Conservation (phyloP, 2,113 vertebrate species). For the Kryptolebias marmoratus region DNA sequence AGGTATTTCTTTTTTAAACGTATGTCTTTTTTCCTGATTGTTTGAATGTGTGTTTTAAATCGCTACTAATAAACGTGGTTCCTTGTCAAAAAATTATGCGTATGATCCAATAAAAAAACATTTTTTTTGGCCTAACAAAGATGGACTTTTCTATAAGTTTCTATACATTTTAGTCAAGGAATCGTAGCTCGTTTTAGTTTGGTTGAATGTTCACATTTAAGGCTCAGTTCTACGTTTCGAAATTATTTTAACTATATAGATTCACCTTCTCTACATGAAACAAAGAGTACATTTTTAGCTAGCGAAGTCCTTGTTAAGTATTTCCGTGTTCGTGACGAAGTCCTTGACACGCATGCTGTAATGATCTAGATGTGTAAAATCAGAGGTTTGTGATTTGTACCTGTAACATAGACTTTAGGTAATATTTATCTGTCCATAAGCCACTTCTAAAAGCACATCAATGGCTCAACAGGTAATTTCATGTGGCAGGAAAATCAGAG, state of each 20-base stretch:
- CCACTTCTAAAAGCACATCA: too few relatives aligned
- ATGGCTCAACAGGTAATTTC: neutral
- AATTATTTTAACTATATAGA: neutral
- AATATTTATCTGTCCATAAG: too few relatives aligned
- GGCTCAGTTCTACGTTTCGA: neutral
- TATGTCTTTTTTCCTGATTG: neutral
- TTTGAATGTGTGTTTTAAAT: neutral
- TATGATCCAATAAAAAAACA: too few relatives aligned
- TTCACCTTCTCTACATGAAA: neutral
- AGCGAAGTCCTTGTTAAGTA: rapidly evolving
- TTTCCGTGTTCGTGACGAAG: slow-evolving; percentile 13
- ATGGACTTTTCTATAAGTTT: too few relatives aligned
- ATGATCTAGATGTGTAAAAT: too few relatives aligned
- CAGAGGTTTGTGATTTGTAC: too few relatives aligned
- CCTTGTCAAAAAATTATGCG: too few relatives aligned
- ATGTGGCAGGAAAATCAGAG: neutral
- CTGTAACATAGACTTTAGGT: too few relatives aligned
- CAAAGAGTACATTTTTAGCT: neutral
- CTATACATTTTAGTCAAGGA: too few relatives aligned
- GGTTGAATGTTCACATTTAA: neutral
- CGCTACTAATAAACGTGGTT: too few relatives aligned
- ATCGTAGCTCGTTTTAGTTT: neutral
- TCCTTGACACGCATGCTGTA: rapidly evolving
- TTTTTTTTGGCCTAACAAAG: too few relatives aligned
- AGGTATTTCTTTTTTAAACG: slow-evolving; percentile 42